Evolutionary conservation across 1,140 invertebrate species (phyloP), one percentile per base, ranked within the genome.

Genomic region (Drosophila tristis): DNA sequence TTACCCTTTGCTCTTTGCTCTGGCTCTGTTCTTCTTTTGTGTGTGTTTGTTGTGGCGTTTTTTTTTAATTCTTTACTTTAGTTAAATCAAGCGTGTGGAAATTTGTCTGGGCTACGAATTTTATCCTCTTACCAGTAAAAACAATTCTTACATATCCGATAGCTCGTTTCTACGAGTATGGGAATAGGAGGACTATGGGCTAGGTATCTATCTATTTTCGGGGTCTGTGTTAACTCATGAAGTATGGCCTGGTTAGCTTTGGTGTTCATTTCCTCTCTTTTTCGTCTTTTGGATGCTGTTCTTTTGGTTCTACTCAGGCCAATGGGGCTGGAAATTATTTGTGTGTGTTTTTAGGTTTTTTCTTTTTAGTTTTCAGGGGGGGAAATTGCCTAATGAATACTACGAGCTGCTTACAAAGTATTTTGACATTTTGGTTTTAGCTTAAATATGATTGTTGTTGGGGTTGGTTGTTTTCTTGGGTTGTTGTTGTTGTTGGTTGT

Each of bases 381-480:
- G 66, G 29, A 70, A 70, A 70, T 57, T 20, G 64, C 65, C 67
- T 71, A 68, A 72, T 72, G 42, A 70, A 47, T 51, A 48, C 48
- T 66, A 66, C 63, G 63, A 66, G 65, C 58, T 66, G 73, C 56
- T 76, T 76, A 76, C 15, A 75, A 75, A 76, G 51, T 76, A 76
- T 61, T 76, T 47, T 5, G 61, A 76, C 73, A 67, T 74, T 66
- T 66, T 39, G 61, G 49, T 45, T 76, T 76, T 77, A 76, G 74
- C 74, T 77, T 77, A 77, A 54, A 26, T 76, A 76, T 77, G 74
- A 77, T 76, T 76, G 74, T 75, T 75, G 68, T 72, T 72, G 62
- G 53, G 49, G 16, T 56, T 58, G 55, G 44, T 49, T 54, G 42
- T 60, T 54, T n/a, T 60, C 64, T 67, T 62, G 60, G 61, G 64